These are phyloP conservation scores for Condylura cristata DNA, from an alignment of 2,113 vertebrate genomes.

Conservation along the genomic window DNA sequence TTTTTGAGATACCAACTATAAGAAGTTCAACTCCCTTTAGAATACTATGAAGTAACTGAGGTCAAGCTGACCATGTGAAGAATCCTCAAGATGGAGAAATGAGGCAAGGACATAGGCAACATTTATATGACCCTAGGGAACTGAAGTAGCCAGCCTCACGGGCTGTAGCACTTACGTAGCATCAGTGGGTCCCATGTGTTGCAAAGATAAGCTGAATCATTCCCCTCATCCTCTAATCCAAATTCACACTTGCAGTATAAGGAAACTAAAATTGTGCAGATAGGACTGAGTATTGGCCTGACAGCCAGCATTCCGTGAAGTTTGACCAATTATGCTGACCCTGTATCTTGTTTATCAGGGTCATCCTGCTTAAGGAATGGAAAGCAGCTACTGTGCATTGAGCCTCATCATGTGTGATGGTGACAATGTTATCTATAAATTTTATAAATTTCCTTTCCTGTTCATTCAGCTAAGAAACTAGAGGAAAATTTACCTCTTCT, in stretches of 20 bases:
- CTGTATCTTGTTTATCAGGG: too few species aligned
- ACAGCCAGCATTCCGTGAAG: too few species aligned
- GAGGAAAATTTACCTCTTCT: too few species aligned
- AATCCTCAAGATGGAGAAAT: neutral
- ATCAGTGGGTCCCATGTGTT: neutral
- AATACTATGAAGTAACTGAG: neutral
- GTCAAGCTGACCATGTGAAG: neutral
- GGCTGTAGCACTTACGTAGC: neutral
- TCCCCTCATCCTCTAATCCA: neutral
- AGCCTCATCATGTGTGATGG: too few species aligned
- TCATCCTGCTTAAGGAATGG: too few species aligned
- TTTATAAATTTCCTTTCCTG: too few species aligned
- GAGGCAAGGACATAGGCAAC: neutral
- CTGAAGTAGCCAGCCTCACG: neutral
- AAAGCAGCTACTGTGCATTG: too few species aligned
- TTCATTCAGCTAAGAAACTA: too few species aligned
- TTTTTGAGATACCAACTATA: neutral
- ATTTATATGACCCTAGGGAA: neutral
- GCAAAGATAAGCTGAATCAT: neutral
- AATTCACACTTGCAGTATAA: neutral
- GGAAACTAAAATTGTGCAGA: too few species aligned
- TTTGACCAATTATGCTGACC: too few species aligned
- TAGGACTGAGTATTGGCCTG: too few species aligned
- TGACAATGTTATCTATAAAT: too few species aligned
- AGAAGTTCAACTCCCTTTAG: neutral